Conservation (phyloP, 1,140 invertebrate species). For the Meloidogyne hapla region DNA sequence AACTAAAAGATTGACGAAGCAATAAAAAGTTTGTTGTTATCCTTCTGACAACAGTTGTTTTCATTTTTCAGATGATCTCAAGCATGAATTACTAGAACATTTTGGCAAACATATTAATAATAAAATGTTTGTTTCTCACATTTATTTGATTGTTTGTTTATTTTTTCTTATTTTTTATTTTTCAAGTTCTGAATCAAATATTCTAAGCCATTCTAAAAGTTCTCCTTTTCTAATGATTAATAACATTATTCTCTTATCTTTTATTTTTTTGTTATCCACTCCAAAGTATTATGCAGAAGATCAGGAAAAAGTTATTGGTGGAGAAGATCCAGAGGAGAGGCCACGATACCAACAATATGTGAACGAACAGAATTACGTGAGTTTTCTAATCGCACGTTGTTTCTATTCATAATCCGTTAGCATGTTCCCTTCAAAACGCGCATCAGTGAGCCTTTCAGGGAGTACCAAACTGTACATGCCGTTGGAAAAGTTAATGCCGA, state of each 20-base stretch:
- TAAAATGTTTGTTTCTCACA: constrained; percentile 1
- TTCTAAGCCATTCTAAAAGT: background rate
- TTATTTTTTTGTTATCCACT: background rate
- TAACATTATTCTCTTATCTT: background rate
- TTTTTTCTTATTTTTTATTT: background rate
- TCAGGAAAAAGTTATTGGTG: background rate
- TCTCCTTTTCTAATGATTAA: background rate
- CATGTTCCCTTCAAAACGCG: constrained; percentile 63
- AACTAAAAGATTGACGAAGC: background rate
- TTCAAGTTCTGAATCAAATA: no score
- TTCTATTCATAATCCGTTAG: constrained; percentile 5
- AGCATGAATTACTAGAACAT: background rate
- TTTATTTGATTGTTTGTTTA: background rate
- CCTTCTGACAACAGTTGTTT: constrained; percentile 5
- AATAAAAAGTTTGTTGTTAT: background rate
- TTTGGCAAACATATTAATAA: constrained; percentile 4
- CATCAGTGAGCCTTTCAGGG: constrained; percentile 58
- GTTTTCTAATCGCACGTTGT: constrained; percentile 5
- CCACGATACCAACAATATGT: constrained; percentile 55
- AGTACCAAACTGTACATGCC: constrained; percentile 62
- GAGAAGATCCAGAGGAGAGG: constrained; percentile 44
- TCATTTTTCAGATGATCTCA: background rate
- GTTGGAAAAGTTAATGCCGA: constrained; percentile 54
- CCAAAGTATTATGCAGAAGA: background rate
- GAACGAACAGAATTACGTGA: constrained; percentile 56